Conservation (phyloP, 2,797 vertebrate genomes). For the Protosalanx chinensis region DNA sequence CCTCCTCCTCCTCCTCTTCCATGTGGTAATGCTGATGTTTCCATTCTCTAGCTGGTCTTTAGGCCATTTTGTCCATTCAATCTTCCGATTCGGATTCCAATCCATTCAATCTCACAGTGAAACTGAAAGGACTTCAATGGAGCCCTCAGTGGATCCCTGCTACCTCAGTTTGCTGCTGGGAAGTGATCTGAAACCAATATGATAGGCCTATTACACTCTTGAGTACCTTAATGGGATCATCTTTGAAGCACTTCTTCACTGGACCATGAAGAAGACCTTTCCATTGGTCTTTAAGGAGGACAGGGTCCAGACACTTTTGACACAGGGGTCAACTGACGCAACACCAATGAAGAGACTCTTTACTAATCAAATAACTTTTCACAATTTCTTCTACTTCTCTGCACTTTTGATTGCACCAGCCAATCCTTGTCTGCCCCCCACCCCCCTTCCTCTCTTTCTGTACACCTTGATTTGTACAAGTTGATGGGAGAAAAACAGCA, state of each 20-base stretch:
- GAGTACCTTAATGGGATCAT: neutral
- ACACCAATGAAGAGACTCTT: neutral
- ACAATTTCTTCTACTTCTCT: neutral
- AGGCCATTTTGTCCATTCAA: conserved; percentile 47
- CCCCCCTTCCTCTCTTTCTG: conserved; percentile 34
- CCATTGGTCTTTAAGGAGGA: neutral
- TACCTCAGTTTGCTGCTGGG: neutral
- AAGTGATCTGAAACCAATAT: neutral
- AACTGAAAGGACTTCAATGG: conserved; percentile 44
- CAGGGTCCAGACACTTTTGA: neutral
- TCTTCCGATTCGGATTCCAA: conserved; percentile 36
- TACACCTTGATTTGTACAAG: conserved; percentile 66
- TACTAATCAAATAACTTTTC: neutral
- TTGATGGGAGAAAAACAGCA: conserved; percentile 41
- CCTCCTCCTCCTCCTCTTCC: conserved; percentile 37
- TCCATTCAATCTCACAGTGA: conserved; percentile 55
- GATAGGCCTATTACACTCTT: neutral
- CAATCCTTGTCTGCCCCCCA: conserved; percentile 7
- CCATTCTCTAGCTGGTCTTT: conserved; percentile 58
- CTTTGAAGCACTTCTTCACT: neutral
- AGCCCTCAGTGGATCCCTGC: conserved; percentile 16
- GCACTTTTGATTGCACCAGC: conserved; percentile 56
- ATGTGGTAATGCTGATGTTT: conserved; percentile 63
- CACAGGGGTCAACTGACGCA: neutral
- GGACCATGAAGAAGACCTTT: neutral